phyloP scores from a whole-genome alignment of 2,797 vertebrate genomes.

The Gymnothorax reevesii region DNA sequence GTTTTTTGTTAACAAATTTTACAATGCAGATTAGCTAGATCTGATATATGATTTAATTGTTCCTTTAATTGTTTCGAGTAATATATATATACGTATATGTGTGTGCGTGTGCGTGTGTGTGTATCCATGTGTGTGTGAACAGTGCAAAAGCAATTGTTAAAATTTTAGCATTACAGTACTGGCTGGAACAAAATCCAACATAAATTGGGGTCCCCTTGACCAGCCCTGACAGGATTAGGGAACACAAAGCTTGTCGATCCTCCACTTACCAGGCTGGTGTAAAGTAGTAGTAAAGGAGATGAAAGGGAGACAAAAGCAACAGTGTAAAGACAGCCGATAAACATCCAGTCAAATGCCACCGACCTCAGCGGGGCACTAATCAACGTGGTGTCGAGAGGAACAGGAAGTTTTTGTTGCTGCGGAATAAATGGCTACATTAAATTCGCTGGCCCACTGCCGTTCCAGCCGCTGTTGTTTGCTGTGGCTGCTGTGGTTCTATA shows the following conservation, averaged over 20 bases:
- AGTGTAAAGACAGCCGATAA: background rate
- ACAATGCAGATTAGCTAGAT: too few species aligned
- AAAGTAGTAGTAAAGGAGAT: background rate
- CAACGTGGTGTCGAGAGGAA: background rate
- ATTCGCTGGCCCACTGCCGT: background rate
- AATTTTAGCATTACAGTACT: background rate
- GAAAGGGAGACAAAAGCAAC: background rate
- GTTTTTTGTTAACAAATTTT: too few species aligned
- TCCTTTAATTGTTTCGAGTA: too few species aligned
- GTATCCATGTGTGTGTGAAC: too few species aligned
- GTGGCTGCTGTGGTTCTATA: background rate
- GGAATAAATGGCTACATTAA: conserved; percentile 17
- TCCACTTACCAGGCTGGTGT: background rate
- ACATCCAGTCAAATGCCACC: too few species aligned
- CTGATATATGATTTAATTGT: too few species aligned
- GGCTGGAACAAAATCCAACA: background rate
- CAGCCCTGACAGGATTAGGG: too few species aligned
- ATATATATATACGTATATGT: too few species aligned
- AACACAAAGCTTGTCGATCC: too few species aligned
- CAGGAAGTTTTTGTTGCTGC: background rate
- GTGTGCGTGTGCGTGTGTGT: too few species aligned
- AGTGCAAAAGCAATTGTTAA: background rate
- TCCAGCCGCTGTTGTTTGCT: background rate
- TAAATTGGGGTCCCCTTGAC: background rate
- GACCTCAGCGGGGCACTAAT: background rate